Evolutionary conservation across 1,140 invertebrate genomes (phyloP).

Genomic region (Marisa cornuarietis): DNA sequence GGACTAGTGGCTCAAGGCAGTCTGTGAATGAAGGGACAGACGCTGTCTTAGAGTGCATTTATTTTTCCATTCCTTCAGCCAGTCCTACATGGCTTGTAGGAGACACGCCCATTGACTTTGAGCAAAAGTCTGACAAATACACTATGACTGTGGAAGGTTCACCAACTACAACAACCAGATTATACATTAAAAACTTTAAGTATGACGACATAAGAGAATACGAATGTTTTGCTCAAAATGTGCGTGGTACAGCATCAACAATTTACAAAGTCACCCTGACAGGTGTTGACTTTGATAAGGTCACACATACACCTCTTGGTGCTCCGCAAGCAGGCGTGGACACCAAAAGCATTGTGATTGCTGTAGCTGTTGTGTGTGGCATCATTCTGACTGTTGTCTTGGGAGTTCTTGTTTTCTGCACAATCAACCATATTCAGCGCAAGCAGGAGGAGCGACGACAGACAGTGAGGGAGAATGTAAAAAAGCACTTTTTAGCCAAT

Average conservation of each 20-base stretch:
- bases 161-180: slow-evolving; percentile 23
- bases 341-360: slow-evolving; percentile 44
- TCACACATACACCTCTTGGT: neutral
- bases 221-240: slow-evolving; percentile 52
- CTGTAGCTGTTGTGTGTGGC: slow-evolving; percentile 43
- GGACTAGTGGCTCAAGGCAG: slow-evolving; percentile 36
- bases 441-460: slow-evolving; percentile 35
- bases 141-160: slow-evolving; percentile 26
- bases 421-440: slow-evolving; percentile 26
- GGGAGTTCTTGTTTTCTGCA: slow-evolving; percentile 38
- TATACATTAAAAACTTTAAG: slow-evolving; percentile 43
- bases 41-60: slow-evolving; percentile 42
- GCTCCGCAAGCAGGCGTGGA: slow-evolving; percentile 18
- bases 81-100: slow-evolving; percentile 43
- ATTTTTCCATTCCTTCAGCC: slow-evolving; percentile 41
- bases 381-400: slow-evolving; percentile 41
- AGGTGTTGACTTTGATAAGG: slow-evolving; percentile 32
- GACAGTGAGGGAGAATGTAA: slow-evolving; percentile 43
- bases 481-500: slow-evolving; percentile 43
- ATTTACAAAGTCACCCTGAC: slow-evolving; percentile 44
- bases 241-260: slow-evolving; percentile 37
- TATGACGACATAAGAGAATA: slow-evolving; percentile 49
- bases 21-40: slow-evolving; percentile 25
- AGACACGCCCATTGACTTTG: slow-evolving; percentile 25
- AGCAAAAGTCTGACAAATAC: slow-evolving; percentile 24